Percentiles rank a stretch among this genome's conserved stretches.
Evolutionary conservation across 2,797 vertebrate genomes (phyloP).

Genomic region (Lutra lutra): DNA sequence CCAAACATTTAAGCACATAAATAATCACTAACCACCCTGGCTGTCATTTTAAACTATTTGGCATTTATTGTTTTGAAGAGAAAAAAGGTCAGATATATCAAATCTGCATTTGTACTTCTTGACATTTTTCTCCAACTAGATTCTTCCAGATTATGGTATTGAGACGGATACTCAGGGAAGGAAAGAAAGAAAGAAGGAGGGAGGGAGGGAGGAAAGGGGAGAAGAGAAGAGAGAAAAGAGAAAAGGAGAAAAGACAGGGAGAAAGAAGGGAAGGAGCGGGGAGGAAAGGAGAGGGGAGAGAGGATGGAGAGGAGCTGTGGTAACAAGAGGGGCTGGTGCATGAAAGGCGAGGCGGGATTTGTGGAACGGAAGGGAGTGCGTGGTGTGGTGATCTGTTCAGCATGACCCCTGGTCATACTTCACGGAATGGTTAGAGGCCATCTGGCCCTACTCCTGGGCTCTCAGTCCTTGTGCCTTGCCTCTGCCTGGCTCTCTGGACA

Average conservation of each 20-base stretch:
- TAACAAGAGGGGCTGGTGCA: background rate
- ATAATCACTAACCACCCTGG: conserved; percentile 83
- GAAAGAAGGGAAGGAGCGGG: background rate
- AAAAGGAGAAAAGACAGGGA: background rate
- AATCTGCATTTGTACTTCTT: conserved; percentile 87
- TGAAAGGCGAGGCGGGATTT: background rate
- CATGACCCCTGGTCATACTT: conserved; percentile 28
- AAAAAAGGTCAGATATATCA: conserved; percentile 88
- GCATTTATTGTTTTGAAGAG: conserved; percentile 88
- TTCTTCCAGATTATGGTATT: conserved; percentile 83
- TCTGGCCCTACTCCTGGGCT: background rate
- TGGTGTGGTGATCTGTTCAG: conserved; percentile 13
- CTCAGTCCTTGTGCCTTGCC: background rate
- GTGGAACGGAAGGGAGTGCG: background rate
- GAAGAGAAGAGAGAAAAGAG: background rate
- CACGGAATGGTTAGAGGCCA: background rate
- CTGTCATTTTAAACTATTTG: conserved; percentile 88
- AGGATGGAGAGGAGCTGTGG: background rate
- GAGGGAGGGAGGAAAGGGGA: background rate
- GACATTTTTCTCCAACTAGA: conserved; percentile 87
- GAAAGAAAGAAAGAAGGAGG: background rate
- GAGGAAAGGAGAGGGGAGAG: background rate
- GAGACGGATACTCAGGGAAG: conserved; percentile 79
- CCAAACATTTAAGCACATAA: conserved; percentile 88
- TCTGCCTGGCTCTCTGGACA: background rate